Base-by-base conservation (phyloP, 2,888 invertebrate species). In the Cataglyphis rosenhaueri region DNA sequence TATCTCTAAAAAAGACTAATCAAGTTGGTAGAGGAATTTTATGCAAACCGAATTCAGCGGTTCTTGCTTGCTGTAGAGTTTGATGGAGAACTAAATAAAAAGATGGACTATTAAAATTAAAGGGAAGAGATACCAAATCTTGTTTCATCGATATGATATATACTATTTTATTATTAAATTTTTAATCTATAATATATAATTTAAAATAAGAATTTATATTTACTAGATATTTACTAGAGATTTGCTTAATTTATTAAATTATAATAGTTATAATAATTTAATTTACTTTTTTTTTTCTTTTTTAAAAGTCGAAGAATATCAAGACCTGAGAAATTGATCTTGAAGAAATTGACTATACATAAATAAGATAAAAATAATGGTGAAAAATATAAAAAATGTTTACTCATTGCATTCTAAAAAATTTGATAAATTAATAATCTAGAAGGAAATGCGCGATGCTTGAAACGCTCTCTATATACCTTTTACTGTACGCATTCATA, bases 1-100 rank as follows among this genome's bases (percentile, higher is more conserved):
- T 48, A 62, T 64, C 25, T 48, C 35, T 48, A n/a, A 62, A 74
- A 52, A 74, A 44, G 32, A 15, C 61, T 61, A 12, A 9, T 61
- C 32, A 44, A 32, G 32, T 74, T 44, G 9, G 8, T 8, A 8
- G 62, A 32, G 21, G 35, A 35, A 48, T 75, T 64, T 44, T 64
- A 18, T 12, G 25, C 10, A n/a, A 59, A n/a, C 15, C 6, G 3
- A 74, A 74, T 74, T 74, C 8, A 62, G 4, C 6, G 61, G 15
- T 15, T 12, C 21, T 55, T n/a, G 9, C 9, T 15, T 35, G 44
- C 15, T 8, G 15, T 21, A 18, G 21, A 21, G 9, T 44, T 74
- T 21, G 32, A 74, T 9, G n/a, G 15, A 48, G 15, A 48, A 38
- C 15, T 48, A 10, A 25, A 32, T 44, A 32, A 12, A n/a, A 9